Conservation (phyloP, 2,797 vertebrate species). For the Enteromius argenteus region DNA sequence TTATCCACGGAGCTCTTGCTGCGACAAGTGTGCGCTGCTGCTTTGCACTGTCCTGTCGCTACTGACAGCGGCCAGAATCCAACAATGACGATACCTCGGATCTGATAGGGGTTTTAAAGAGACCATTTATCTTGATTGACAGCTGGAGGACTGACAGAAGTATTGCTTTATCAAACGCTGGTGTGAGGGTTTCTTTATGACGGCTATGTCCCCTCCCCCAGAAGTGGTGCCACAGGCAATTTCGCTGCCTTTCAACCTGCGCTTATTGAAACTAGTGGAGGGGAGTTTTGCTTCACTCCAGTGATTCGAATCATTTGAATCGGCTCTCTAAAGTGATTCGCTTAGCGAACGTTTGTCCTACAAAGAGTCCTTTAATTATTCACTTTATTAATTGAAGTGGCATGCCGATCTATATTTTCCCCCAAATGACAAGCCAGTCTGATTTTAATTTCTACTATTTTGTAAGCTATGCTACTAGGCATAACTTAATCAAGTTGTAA, state of each 20-base stretch:
- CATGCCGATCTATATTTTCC: not conserved
- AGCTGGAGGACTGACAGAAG: slow-evolving; percentile 83
- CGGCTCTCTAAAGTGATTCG: not conserved
- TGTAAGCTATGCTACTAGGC: not conserved
- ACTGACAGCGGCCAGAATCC: slow-evolving; percentile 53
- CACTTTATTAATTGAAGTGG: not conserved
- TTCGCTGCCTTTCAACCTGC: slow-evolving; percentile 30
- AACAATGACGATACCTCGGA: slow-evolving; percentile 70
- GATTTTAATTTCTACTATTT: not conserved
- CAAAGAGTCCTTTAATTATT: not conserved
- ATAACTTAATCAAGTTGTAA: not conserved
- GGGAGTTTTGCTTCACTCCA: not conserved
- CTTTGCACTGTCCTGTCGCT: slow-evolving; percentile 17
- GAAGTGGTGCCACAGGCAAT: slow-evolving; percentile 28
- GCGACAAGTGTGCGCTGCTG: slow-evolving; percentile 46
- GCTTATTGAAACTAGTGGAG: not conserved
- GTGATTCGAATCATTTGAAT: slow-evolving; percentile 12
- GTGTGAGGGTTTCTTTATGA: slow-evolving; percentile 80
- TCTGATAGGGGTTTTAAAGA: slow-evolving; percentile 81
- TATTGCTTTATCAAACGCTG: slow-evolving; percentile 80
- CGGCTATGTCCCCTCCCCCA: slow-evolving; percentile 67
- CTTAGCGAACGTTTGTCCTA: not conserved
- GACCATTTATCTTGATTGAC: slow-evolving; percentile 95
- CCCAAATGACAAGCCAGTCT: not conserved
- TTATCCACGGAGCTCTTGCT: slow-evolving; percentile 25